Percentiles rank a stretch among this genome's conserved stretches.
Evolutionary conservation across 2,888 invertebrate species (phyloP).

Genomic region (Oxytorus armatus): DNA sequence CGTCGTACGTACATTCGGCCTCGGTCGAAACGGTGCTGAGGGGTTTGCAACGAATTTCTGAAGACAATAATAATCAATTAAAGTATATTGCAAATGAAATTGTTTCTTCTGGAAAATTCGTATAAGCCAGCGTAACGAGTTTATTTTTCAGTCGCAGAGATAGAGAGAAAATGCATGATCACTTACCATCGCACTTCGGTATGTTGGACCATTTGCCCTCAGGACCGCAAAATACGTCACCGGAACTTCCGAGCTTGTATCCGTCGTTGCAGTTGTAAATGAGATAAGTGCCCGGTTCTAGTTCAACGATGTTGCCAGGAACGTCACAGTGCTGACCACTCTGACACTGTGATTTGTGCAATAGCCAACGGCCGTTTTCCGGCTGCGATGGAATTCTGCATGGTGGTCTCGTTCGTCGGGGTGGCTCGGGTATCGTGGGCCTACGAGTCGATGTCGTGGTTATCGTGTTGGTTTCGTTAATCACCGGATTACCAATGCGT

Average conservation of each 20-base stretch:
- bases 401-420: constrained; percentile 28
- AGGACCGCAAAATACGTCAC: constrained; percentile 74
- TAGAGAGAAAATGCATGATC: no score
- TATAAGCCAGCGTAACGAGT: neutral
- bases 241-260: constrained; percentile 71
- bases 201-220: constrained; percentile 76
- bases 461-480: neutral
- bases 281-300: constrained; percentile 76
- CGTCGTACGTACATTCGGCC: constrained; percentile 72
- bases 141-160: neutral
- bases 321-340: constrained; percentile 71
- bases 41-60: constrained; percentile 78
- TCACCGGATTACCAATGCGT: neutral
- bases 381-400: constrained; percentile 77
- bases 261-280: constrained; percentile 78
- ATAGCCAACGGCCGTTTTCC: constrained; percentile 75
- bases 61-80: no score
- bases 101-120: no score
- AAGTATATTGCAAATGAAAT: neutral
- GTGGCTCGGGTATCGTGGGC: neutral
- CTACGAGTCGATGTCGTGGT: neutral
- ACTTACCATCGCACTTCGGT: constrained; percentile 77
- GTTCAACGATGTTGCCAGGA: constrained; percentile 25
- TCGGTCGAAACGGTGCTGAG: constrained; percentile 73
- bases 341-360: constrained; percentile 75